Evolutionary conservation across 2,888 invertebrate genomes (phyloP), one percentile per base, ranked within the genome.

Genomic region (Lithophane ornitopus): DNA sequence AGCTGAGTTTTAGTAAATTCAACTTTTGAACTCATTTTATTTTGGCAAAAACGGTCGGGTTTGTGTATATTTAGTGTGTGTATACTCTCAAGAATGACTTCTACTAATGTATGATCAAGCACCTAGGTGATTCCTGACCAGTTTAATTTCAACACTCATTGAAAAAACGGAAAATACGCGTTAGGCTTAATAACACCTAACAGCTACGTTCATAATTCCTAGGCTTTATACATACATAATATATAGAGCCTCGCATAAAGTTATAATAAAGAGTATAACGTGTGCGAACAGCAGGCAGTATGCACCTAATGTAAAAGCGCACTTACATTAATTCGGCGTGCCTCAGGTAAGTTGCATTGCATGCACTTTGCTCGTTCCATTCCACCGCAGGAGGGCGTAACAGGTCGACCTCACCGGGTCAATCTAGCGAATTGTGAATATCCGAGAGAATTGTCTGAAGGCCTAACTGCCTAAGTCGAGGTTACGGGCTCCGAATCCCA

Each of bases 401-500:
- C 94, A 94, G 92, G 94, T 93, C 91, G 93, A 90, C 92, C 92
- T 91, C 88, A 89, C 89, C 90, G 90, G 92, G 93, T 93, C 93
- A 92, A 87, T 87, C 89, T 82, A 85, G 83, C 77, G 80, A 87
- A 89, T 86, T 84, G 86, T 85, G 82, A 85, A 86, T 81, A 83
- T 77, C 74, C 76, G 41, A 76, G 70, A 73, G 58, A 77, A 76
- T 74, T 82, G 81, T 82, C 74, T 80, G 70, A 71, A 86, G 82
- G 71, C 61, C 65, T 71, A 54, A 61, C 61, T 59, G 7, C 19
- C 67, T 58, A 56, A 73, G 70, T 73, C 78, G 70, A 70, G 73
- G 72, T 82, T 85, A 82, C 70, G 46, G 41, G 41, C 49, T 61
- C 62, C 26, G 2, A 41, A 76, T 49, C 12, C 49, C 70, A 78